phyloP scores from a whole-genome alignment of 1,140 invertebrate species.

The Zophobas atratus region DNA sequence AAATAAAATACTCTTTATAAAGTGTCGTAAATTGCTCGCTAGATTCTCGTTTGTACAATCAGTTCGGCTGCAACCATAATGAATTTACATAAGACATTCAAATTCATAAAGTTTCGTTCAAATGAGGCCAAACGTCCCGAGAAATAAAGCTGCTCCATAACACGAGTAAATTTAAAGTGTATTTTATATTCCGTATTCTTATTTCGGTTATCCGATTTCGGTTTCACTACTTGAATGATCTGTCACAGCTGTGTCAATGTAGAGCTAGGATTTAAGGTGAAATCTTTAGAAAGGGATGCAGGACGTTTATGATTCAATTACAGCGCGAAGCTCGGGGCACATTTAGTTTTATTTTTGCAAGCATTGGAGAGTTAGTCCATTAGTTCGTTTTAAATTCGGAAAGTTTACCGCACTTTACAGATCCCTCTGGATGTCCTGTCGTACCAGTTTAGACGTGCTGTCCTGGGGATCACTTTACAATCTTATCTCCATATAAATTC shows the following conservation, averaged over 20 bases:
- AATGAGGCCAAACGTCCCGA: neutral
- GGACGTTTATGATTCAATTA: too few relatives aligned
- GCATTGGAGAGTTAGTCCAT: constrained; percentile 10
- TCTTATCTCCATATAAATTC: constrained; percentile 45
- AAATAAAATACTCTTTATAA: neutral
- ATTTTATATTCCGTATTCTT: too few relatives aligned
- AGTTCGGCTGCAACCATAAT: neutral
- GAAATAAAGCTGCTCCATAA: neutral
- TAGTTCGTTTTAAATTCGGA: constrained; percentile 35
- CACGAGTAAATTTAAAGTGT: neutral
- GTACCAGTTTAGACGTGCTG: constrained; percentile 32
- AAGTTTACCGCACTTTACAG: constrained; percentile 34
- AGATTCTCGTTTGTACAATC: neutral
- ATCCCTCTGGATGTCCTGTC: constrained; percentile 36
- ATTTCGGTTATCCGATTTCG: too few relatives aligned
- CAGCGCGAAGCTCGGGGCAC: neutral
- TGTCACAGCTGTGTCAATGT: too few relatives aligned
- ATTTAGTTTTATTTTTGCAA: neutral
- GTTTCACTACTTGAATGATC: too few relatives aligned
- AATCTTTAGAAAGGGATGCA: too few relatives aligned
- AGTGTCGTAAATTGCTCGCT: constrained; percentile 8
- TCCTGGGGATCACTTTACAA: constrained; percentile 36
- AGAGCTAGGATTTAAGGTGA: too few relatives aligned
- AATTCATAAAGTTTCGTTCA: constrained; percentile 24
- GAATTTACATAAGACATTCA: constrained; percentile 31